Conservation (phyloP, 1,140 invertebrate species). For the Drosophila malerkotliana region DNA sequence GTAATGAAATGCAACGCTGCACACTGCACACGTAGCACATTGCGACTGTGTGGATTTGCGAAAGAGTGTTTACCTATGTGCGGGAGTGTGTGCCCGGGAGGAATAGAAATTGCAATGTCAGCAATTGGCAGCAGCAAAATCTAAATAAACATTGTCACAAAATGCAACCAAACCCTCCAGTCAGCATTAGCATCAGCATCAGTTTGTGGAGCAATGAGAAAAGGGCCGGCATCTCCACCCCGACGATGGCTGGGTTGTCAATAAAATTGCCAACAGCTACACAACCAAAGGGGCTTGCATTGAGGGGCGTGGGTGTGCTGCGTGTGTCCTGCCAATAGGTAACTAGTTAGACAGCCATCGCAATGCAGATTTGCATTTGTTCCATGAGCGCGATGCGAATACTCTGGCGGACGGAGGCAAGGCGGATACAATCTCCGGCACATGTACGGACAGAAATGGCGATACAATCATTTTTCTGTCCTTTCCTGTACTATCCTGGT, state of each 20-base stretch:
- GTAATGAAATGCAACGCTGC: constrained; percentile 76
- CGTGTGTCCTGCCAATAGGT: constrained; percentile 70
- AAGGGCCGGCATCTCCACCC: constrained; percentile 48
- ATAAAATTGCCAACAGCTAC: constrained; percentile 76
- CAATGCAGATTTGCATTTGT: constrained; percentile 69
- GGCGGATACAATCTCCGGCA: constrained; percentile 15
- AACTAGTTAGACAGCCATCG: constrained; percentile 66
- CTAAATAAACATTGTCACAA: constrained; percentile 83
- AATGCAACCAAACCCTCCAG: constrained; percentile 65
- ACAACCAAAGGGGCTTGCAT: constrained; percentile 24
- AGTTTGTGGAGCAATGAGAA: constrained; percentile 20
- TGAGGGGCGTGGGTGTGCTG: constrained; percentile 1
- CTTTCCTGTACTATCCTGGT: constrained; percentile 49
- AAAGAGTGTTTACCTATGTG: constrained; percentile 29
- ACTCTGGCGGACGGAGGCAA: constrained; percentile 27
- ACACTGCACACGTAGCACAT: constrained; percentile 72
- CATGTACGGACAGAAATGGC: constrained; percentile 17
- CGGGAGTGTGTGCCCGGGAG: constrained; percentile 53
- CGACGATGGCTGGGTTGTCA: constrained; percentile 55
- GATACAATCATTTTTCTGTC: constrained; percentile 22
- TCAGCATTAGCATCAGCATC: constrained; percentile 22
- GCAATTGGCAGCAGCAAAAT: constrained; percentile 82
- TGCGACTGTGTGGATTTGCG: constrained; percentile 19
- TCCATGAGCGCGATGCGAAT: constrained; percentile 45
- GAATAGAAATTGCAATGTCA: constrained; percentile 83